Conservation (phyloP, 1,140 invertebrate genomes). For the Danaus melanippus region DNA sequence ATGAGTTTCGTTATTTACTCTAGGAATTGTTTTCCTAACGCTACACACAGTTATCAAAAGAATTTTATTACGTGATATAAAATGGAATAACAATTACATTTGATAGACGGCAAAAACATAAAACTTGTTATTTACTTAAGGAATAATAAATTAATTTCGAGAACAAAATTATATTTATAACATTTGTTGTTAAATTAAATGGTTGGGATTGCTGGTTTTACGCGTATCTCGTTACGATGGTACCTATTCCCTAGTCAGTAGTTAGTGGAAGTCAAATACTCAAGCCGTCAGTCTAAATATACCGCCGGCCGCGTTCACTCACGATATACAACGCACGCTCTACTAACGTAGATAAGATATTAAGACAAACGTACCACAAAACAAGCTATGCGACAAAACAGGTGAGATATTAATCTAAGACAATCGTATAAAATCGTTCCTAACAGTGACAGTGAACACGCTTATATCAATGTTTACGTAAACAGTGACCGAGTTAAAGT, state of each 20-base stretch:
- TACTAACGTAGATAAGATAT: conserved; percentile 61
- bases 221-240: conserved; percentile 26
- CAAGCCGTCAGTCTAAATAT: conserved; percentile 66
- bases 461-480: conserved; percentile 22
- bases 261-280: conserved; percentile 14
- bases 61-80: too few relatives aligned
- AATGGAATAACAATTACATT: too few relatives aligned
- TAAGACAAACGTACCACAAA: conserved; percentile 37
- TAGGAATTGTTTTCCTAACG: too few relatives aligned
- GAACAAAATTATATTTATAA: too few relatives aligned
- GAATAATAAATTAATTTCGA: too few relatives aligned
- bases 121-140: too few relatives aligned
- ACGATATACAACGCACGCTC: conserved; percentile 25
- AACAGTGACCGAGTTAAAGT: conserved; percentile 18
- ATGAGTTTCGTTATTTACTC: too few relatives aligned
- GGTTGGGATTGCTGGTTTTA: conserved; percentile 14
- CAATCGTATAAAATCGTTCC: too few relatives aligned
- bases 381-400: conserved; percentile 55
- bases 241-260: too few relatives aligned
- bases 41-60: too few relatives aligned
- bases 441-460: conserved; percentile 5
- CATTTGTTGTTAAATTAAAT: too few relatives aligned
- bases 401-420: conserved; percentile 34
- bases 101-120: too few relatives aligned
- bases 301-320: conserved; percentile 56